Evolutionary conservation across 2,888 invertebrate species (phyloP), one percentile per base, ranked within the genome.

Genomic region (Linyphia triangularis): DNA sequence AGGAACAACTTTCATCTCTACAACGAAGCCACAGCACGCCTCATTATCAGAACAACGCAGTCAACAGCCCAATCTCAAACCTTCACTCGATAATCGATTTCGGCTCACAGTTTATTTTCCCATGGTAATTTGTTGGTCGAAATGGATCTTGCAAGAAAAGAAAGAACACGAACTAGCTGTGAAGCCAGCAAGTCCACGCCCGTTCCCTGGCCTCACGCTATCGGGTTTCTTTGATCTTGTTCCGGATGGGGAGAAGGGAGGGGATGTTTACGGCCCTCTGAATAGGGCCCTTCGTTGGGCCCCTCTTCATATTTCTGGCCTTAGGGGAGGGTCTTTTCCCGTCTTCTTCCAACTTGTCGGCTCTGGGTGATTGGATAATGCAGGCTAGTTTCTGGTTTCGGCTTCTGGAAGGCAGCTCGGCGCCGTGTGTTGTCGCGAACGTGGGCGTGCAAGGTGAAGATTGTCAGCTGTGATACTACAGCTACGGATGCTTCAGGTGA

Each of bases 151-250:
- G 40, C 9, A 22, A 61, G 19, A 19, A 40, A 70, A 70, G 70
- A 70, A 70, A 24, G 37, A 65, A 43, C 51, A 19, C 19, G 30
- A 16, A n/a, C 24, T 37, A 33, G 30, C 43, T 65, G 67, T 65
- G 78, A 65, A 67, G 33, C 10, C 22, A 33, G 5, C 19, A 70
- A 24, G 19, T 59, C 81, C 81, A 82, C 81, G 81, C 81, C 81
- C 70, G 22, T 61, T 28, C 28, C n/a, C n/a, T 22, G 81, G 69
- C 81, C 81, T 57, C 81, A 40, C 70, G 37, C 59, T 63, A 78
- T 85, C 85, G 78, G 85, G 43, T 78, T 51, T 65, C 84, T 84
- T 84, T 84, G 84, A 84, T 84, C 84, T 84, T 28, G 16, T 16
- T n/a, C 19, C 28, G 7, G n/a, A 26, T 40, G 40, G 43, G 9